Conservation (phyloP, 2,888 invertebrate genomes). For the Drosophila nigricruria region DNA sequence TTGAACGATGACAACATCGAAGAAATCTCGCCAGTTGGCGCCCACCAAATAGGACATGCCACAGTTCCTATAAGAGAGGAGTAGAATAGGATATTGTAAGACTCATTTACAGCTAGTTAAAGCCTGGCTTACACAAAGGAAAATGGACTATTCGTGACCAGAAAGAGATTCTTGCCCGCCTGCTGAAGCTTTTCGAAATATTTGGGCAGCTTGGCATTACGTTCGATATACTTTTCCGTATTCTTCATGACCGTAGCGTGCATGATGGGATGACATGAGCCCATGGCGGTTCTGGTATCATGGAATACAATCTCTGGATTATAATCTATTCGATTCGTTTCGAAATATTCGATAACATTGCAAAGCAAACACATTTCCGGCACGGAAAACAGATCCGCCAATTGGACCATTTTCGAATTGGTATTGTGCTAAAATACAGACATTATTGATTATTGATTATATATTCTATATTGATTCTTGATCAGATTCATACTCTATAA, state of each 20-base stretch:
- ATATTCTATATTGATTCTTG: background rate
- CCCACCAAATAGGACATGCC: constrained; percentile 97
- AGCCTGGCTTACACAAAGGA: constrained; percentile 93
- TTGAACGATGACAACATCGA: constrained; percentile 97
- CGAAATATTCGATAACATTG: constrained; percentile 97
- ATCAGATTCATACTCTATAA: constrained; percentile 83
- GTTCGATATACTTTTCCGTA: constrained; percentile 92
- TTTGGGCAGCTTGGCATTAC: constrained; percentile 89
- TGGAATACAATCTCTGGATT: constrained; percentile 98
- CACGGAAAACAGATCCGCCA: constrained; percentile 98
- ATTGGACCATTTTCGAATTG: constrained; percentile 93
- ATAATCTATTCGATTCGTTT: constrained; percentile 94
- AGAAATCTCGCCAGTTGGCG: constrained; percentile 94
- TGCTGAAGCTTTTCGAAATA: constrained; percentile 91
- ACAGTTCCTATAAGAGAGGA: constrained; percentile 88
- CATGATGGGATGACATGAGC: constrained; percentile 95
- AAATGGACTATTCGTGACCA: constrained; percentile 98
- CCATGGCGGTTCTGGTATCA: constrained; percentile 96
- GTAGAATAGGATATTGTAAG: background rate
- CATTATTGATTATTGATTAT: no score
- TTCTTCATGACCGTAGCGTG: constrained; percentile 94
- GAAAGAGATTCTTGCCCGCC: constrained; percentile 94
- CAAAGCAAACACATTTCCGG: constrained; percentile 98
- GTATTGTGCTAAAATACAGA: constrained; percentile 78
- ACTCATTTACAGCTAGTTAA: no score